phyloP scores from a whole-genome alignment of 2,797 vertebrate species.

The Sorex maritimensis region DNA sequence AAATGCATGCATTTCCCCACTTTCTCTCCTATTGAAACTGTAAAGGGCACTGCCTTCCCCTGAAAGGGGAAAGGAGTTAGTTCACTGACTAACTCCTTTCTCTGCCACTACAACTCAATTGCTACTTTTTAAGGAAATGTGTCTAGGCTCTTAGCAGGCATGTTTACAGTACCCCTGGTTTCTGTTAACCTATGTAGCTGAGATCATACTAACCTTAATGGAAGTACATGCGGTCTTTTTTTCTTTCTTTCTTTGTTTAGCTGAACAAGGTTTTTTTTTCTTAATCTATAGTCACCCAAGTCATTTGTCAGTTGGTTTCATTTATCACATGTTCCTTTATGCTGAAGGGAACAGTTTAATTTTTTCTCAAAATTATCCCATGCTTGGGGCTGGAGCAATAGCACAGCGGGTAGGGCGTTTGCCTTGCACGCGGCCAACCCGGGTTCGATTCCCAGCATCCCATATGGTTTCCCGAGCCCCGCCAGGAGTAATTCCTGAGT shows the following conservation, averaged over 20 bases:
- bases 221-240: not conserved
- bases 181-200: slow-evolving; percentile 12
- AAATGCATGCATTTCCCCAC: not conserved
- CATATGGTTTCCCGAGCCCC: too few relatives aligned
- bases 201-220: not conserved
- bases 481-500: too few relatives aligned
- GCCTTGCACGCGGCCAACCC: too few relatives aligned
- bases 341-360: slow-evolving; percentile 9
- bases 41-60: not conserved
- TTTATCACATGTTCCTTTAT: slow-evolving; percentile 32
- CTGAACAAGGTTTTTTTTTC: slow-evolving; percentile 18
- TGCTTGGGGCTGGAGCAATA: not conserved
- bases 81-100: not conserved
- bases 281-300: slow-evolving; percentile 2
- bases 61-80: too few relatives aligned
- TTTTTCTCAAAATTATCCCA: slow-evolving; percentile 60
- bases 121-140: slow-evolving; percentile 12
- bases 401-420: too few relatives aligned
- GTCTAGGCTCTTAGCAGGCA: not conserved
- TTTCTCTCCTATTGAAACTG: not conserved
- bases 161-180: slow-evolving; percentile 1
- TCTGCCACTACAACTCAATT: not conserved
- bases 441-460: too few relatives aligned
- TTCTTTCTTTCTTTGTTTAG: slow-evolving; percentile 49
- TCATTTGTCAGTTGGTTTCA: slow-evolving; percentile 54